A percentile compares a stretch with the other conserved stretches of the same genome.
These are phyloP conservation scores for Dipodomys ordii DNA, from an alignment of 2,113 vertebrate species.

Conservation along the genomic window DNA sequence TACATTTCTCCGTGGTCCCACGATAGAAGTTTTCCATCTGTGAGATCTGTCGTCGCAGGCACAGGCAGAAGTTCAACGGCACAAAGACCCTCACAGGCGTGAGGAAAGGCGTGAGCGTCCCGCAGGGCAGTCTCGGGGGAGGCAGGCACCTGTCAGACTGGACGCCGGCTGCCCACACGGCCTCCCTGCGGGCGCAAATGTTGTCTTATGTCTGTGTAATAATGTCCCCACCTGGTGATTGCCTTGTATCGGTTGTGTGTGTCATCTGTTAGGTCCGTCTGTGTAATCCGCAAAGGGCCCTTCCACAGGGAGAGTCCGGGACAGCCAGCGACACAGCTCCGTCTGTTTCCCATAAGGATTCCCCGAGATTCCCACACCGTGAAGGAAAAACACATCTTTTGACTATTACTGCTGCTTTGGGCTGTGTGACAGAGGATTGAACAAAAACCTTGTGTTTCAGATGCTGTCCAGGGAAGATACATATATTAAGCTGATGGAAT, in stretches of 20 bases:
- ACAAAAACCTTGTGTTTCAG: neutral
- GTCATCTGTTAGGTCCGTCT: neutral
- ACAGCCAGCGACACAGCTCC: accelerated
- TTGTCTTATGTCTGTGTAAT: neutral
- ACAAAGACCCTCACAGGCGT: neutral
- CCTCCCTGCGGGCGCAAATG: neutral
- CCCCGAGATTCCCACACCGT: neutral
- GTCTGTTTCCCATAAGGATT: no score
- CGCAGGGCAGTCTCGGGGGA: no score
- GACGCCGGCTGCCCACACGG: no score
- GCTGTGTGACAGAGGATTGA: neutral
- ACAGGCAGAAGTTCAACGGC: neutral
- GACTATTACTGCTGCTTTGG: neutral
- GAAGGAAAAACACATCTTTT: neutral
- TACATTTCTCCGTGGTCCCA: neutral
- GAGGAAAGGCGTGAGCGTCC: neutral
- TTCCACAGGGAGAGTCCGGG: neutral
- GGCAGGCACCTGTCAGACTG: accelerated
- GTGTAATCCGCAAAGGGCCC: neutral
- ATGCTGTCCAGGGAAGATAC: neutral
- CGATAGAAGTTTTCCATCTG: neutral
- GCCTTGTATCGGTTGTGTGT: neutral
- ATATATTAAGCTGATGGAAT: neutral
- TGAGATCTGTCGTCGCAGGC: neutral
- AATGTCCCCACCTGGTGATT: neutral